These are phyloP conservation scores for Orcinus orca DNA, from an alignment of 2,113 vertebrate genomes.

Conservation along the genomic window DNA sequence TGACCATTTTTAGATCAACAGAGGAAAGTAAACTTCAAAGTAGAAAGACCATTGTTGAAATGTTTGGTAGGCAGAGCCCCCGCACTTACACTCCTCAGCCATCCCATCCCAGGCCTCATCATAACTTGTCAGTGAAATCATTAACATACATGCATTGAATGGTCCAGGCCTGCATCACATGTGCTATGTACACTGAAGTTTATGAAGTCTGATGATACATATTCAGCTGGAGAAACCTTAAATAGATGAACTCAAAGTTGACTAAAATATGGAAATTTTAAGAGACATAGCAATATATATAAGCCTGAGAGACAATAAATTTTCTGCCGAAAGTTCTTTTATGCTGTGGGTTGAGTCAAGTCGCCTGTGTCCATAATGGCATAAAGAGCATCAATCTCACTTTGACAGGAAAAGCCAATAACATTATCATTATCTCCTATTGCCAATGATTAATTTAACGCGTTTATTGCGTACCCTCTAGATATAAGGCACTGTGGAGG, in stretches of 20 bases:
- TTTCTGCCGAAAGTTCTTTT: not conserved
- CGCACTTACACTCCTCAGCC: not conserved
- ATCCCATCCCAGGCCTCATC: constrained; percentile 10
- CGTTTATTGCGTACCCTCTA: not conserved
- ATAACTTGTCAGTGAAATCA: constrained; percentile 42
- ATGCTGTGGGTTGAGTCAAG: not conserved
- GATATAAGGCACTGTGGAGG: not conserved
- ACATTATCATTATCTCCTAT: not conserved
- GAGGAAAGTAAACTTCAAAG: constrained; percentile 21
- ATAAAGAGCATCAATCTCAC: not conserved
- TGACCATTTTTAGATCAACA: not conserved
- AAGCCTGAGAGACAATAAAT: not conserved
- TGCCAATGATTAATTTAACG: constrained; percentile 38
- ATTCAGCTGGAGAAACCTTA: constrained; percentile 10
- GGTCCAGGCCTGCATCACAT: not conserved
- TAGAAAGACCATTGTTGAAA: not conserved
- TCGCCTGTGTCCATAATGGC: not conserved
- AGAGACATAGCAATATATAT: not conserved
- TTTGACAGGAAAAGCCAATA: constrained; percentile 14
- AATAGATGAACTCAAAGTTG: not conserved
- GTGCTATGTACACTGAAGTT: not conserved
- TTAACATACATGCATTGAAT: not conserved
- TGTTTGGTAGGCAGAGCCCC: not conserved
- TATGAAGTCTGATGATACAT: constrained; percentile 1
- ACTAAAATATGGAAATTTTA: not conserved